Conservation (phyloP, 2,888 invertebrate genomes). For the Timema podura region DNA sequence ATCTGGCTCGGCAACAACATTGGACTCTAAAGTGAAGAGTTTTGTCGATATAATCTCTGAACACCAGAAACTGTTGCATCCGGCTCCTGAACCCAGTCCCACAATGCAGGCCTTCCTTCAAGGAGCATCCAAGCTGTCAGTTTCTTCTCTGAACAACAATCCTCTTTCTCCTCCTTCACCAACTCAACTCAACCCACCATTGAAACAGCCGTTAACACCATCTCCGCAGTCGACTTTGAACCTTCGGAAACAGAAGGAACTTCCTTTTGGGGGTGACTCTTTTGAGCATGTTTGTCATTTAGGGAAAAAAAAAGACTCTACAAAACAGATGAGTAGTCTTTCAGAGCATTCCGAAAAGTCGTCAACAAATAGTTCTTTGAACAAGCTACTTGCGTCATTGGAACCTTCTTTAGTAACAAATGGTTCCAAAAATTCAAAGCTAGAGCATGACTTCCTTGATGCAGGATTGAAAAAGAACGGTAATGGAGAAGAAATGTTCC, state of each 20-base stretch:
- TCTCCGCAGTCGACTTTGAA: conserved; percentile 22
- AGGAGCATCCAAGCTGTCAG: conserved; percentile 43
- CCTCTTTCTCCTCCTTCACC: conserved; percentile 41
- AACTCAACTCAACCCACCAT: conserved; percentile 35
- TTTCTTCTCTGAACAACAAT: conserved; percentile 15
- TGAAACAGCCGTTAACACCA: conserved; percentile 30
- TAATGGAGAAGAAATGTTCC: too few species aligned
- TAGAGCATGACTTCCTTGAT: too few species aligned
- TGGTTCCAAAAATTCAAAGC: too few species aligned
- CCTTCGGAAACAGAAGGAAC: conserved; percentile 28
- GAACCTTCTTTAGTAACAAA: too few species aligned
- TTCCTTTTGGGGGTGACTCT: conserved; percentile 33
- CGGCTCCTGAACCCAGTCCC: conserved; percentile 65
- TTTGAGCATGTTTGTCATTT: conserved; percentile 39
- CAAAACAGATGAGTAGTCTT: too few species aligned
- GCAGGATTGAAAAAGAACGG: too few species aligned
- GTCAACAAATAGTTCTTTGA: too few species aligned
- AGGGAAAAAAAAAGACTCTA: conserved; percentile 13
- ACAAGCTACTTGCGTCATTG: too few species aligned
- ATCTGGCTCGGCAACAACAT: conserved; percentile 76
- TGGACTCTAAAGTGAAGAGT: conserved; percentile 79
- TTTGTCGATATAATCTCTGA: conserved; percentile 83
- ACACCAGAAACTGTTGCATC: conserved; percentile 80
- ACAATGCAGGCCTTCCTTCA: conserved; percentile 66
- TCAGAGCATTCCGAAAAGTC: too few species aligned